Evolutionary conservation across 2,888 invertebrate genomes (phyloP).

Genomic region (Pterostichus niger): DNA sequence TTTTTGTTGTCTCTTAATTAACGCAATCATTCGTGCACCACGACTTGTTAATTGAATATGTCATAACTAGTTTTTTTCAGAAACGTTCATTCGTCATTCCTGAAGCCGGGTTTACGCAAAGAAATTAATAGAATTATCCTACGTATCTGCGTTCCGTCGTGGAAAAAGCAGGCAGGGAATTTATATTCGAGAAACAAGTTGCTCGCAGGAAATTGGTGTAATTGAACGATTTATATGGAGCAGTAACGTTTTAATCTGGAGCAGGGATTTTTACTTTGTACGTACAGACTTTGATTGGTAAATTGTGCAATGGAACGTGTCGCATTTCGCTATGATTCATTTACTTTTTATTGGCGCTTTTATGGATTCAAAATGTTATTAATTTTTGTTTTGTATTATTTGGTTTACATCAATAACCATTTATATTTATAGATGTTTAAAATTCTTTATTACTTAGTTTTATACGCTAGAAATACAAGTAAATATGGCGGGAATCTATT

Average conservation of each 20-base stretch:
- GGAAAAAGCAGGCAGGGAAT: conserved; percentile 26
- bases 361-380: too few relatives aligned
- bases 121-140: conserved; percentile 63
- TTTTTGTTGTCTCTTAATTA: conserved; percentile 46
- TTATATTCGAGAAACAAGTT: conserved; percentile 44
- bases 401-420: too few relatives aligned
- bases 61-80: conserved; percentile 61
- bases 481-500: too few relatives aligned
- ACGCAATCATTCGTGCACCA: conserved; percentile 58
- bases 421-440: too few relatives aligned
- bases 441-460: too few relatives aligned
- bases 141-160: conserved; percentile 18
- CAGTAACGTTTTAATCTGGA: conserved; percentile 63
- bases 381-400: too few relatives aligned
- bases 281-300: conserved; percentile 43
- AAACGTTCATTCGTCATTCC: conserved; percentile 53
- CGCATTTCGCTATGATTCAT: conserved; percentile 3
- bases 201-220: conserved; percentile 62
- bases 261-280: neutral
- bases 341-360: too few relatives aligned
- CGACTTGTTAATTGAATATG: conserved; percentile 65
- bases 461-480: too few relatives aligned
- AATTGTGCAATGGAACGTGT: conserved; percentile 65
- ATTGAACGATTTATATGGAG: conserved; percentile 64
- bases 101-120: conserved; percentile 21